phyloP scores from a whole-genome alignment of 1,140 invertebrate genomes.

The Aphidius gifuensis region DNA sequence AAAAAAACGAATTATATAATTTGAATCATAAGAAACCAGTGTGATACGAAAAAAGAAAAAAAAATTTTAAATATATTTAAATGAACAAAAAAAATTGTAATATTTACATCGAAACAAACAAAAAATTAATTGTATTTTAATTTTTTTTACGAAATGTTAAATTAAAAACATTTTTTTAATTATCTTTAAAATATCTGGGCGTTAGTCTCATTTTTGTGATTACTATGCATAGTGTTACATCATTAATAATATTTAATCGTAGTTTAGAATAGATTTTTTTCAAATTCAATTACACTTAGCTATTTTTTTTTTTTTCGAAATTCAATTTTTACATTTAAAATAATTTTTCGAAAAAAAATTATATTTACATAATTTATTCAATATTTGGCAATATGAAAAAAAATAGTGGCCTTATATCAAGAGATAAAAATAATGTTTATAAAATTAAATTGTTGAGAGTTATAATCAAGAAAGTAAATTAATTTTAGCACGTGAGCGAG shows the following conservation, averaged over 20 bases:
- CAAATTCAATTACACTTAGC: not conserved
- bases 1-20: not conserved
- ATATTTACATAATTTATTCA: slow-evolving; percentile 15
- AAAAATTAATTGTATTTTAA: not conserved
- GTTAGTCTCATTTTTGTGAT: slow-evolving; percentile 54
- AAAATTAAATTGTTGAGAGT: no score
- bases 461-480: not conserved
- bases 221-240: slow-evolving; percentile 44
- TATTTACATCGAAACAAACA: slow-evolving; percentile 4
- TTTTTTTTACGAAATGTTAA: no score
- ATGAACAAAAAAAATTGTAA: slow-evolving; percentile 11
- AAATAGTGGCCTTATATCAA: slow-evolving; percentile 23
- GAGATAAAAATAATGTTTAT: no score
- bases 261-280: slow-evolving; percentile 33
- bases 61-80: slow-evolving; percentile 14
- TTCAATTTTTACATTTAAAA: no score
- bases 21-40: slow-evolving; percentile 20
- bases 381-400: no score
- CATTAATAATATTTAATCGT: slow-evolving; percentile 31
- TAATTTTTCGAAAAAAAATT: no score
- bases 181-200: slow-evolving; percentile 32
- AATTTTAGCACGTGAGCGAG: slow-evolving; percentile 24
- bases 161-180: not conserved
- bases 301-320: slow-evolving; percentile 17
- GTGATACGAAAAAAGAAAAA: slow-evolving; percentile 20